Conservation (phyloP, 1,140 invertebrate species). For the Drosophila lowei region DNA sequence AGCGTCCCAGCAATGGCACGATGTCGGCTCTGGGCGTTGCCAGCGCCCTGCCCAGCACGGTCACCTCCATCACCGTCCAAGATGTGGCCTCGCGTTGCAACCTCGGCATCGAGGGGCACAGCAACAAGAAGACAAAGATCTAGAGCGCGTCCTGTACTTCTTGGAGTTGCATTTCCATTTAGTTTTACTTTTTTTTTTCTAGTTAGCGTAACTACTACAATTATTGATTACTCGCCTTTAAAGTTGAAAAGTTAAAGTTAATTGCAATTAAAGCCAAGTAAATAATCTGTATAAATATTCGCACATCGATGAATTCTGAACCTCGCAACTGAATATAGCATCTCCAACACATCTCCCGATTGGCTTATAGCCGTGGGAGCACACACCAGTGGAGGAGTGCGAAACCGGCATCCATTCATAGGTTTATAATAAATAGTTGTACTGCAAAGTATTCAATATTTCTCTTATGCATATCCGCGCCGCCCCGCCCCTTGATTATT, state of each 20-base stretch:
- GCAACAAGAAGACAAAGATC: slow-evolving; percentile 75
- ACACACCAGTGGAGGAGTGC: too few relatives aligned
- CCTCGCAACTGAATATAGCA: slow-evolving; percentile 16
- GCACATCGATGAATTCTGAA: slow-evolving; percentile 33
- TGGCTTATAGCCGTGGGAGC: too few relatives aligned
- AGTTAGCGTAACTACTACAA: slow-evolving; percentile 3
- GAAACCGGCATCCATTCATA: slow-evolving; percentile 29
- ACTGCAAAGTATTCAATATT: slow-evolving; percentile 62
- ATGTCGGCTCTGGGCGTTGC: slow-evolving; percentile 50
- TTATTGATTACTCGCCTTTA: too few relatives aligned
- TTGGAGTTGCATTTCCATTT: slow-evolving; percentile 12
- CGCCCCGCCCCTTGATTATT: slow-evolving; percentile 3
- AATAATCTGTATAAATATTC: slow-evolving; percentile 28
- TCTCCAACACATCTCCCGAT: too few relatives aligned
- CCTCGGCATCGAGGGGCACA: slow-evolving; percentile 81
- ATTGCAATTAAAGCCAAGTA: slow-evolving; percentile 5
- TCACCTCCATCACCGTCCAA: slow-evolving; percentile 43
- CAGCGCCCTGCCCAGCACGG: slow-evolving; percentile 49
- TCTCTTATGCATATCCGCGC: slow-evolving; percentile 30
- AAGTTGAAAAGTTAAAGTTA: too few relatives aligned
- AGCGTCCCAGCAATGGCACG: slow-evolving; percentile 73
- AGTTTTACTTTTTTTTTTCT: slow-evolving; percentile 2
- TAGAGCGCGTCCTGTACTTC: slow-evolving; percentile 20
- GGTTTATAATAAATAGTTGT: slow-evolving; percentile 33
- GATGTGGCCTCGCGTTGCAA: slow-evolving; percentile 76